Percentiles rank a stretch among this genome's conserved stretches.
phyloP scores from a whole-genome alignment of 2,113 vertebrate species.

The Furnarius figulus region DNA sequence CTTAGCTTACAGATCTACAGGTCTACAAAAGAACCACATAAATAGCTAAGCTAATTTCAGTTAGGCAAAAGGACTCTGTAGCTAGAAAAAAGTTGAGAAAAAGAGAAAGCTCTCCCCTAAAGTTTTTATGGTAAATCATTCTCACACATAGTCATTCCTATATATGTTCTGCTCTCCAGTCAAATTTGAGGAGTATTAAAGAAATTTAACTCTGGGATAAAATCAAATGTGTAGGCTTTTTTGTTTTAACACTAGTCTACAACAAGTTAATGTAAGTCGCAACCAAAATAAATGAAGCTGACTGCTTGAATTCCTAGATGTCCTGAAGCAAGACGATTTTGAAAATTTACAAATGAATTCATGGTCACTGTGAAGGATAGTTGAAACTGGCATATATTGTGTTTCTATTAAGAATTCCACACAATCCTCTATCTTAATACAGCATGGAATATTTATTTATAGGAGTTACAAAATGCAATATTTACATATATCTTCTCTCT shows the following conservation, averaged over 20 bases:
- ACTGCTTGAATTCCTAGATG: not conserved
- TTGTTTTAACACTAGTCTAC: not conserved
- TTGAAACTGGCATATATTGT: not conserved
- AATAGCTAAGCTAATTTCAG: not conserved
- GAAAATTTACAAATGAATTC: not conserved
- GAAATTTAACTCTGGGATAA: not conserved
- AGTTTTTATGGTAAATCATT: not conserved
- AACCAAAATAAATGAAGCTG: not conserved
- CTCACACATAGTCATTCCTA: not conserved
- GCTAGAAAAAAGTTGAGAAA: not conserved
- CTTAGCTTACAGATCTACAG: not conserved
- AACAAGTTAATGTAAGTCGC: not conserved
- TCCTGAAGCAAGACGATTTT: not conserved
- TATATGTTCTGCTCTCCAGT: not conserved
- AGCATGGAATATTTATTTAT: not conserved
- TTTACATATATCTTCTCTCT: not conserved
- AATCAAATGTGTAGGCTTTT: not conserved
- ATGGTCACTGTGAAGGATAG: not conserved
- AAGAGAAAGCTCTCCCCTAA: not conserved
- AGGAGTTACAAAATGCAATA: not conserved
- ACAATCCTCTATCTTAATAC: not conserved
- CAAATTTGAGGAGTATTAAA: not conserved
- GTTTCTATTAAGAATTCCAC: not conserved
- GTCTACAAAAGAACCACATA: not conserved
- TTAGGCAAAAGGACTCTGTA: not conserved